A percentile compares a stretch with the other conserved stretches of the same genome.
These are phyloP conservation scores for Ennomos fuscantarius DNA, from an alignment of 2,888 invertebrate genomes.

Conservation along the genomic window DNA sequence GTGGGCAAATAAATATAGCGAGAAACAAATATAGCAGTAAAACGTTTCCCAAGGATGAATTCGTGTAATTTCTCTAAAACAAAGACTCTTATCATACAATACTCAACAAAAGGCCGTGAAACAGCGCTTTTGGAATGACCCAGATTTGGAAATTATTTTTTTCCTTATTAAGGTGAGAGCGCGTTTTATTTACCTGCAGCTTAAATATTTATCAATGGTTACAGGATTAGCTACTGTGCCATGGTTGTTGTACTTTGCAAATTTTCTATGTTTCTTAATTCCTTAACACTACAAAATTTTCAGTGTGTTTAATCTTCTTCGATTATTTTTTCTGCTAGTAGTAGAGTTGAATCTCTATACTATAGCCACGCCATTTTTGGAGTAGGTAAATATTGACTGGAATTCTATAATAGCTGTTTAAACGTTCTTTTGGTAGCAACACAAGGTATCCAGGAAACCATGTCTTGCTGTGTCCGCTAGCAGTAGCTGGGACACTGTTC, in stretches of 20 bases:
- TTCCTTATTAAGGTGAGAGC: conserved; percentile 51
- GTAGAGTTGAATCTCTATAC: no score
- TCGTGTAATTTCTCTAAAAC: conserved; percentile 53
- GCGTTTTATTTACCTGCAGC: conserved; percentile 25
- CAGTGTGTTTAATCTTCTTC: no score
- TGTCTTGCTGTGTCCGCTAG: no score
- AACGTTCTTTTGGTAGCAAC: no score
- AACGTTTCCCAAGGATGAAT: conserved; percentile 45
- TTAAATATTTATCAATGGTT: conserved; percentile 13
- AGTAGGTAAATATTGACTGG: no score
- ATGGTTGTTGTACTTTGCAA: neutral
- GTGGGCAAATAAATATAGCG: conserved; percentile 19
- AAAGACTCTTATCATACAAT: conserved; percentile 57
- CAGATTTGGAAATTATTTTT: conserved; percentile 57
- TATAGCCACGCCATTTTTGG: no score
- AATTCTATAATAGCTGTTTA: no score
- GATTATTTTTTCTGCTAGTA: no score
- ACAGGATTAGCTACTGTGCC: neutral
- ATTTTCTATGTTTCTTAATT: no score
- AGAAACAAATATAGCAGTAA: conserved; percentile 41
- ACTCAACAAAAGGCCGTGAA: conserved; percentile 53
- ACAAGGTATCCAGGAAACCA: no score
- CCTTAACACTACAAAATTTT: no score
- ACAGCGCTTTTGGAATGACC: conserved; percentile 48
- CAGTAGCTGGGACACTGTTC: no score